Evolutionary conservation across 2,888 invertebrate species (phyloP).

Genomic region (Pyrrhosoma nymphula): DNA sequence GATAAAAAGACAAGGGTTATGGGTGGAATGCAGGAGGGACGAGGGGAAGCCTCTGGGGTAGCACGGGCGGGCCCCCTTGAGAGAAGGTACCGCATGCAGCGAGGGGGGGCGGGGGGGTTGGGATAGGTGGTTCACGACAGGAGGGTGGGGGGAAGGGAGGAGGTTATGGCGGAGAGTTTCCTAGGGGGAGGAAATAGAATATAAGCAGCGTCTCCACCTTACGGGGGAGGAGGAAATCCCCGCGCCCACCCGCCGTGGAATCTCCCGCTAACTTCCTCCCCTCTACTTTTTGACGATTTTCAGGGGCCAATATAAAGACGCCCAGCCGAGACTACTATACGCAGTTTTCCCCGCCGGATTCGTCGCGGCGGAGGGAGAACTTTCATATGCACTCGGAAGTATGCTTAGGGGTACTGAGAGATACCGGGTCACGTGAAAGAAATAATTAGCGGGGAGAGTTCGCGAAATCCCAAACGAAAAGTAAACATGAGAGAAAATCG

Average conservation of each 20-base stretch:
- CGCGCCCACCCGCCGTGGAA: neutral
- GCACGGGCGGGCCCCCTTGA: slow-evolving; percentile 71
- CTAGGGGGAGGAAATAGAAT: neutral
- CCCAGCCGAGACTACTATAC: neutral
- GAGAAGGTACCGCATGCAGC: slow-evolving; percentile 55
- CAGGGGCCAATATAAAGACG: neutral
- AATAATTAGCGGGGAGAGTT: too few species aligned
- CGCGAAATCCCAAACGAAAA: too few species aligned
- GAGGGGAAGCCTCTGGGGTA: slow-evolving; percentile 71
- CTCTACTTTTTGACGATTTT: neutral
- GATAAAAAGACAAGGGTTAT: slow-evolving; percentile 72
- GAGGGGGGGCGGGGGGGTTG: slow-evolving; percentile 68
- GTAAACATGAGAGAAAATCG: too few species aligned
- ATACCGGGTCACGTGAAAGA: too few species aligned
- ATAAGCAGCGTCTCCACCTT: slow-evolving; percentile 28
- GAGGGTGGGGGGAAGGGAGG: slow-evolving; percentile 70
- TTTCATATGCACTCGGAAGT: too few species aligned
- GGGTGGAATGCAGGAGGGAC: slow-evolving; percentile 71
- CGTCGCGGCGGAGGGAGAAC: too few species aligned
- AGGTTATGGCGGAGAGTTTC: slow-evolving; percentile 66
- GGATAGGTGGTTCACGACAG: slow-evolving; percentile 66
- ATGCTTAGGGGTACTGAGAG: too few species aligned
- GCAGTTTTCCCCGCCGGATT: neutral
- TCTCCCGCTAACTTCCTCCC: neutral
- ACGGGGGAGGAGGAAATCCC: neutral